phyloP scores from a whole-genome alignment of 37 sponge, comb jelly and placozoan species.

The Eunapius fragilis region DNA sequence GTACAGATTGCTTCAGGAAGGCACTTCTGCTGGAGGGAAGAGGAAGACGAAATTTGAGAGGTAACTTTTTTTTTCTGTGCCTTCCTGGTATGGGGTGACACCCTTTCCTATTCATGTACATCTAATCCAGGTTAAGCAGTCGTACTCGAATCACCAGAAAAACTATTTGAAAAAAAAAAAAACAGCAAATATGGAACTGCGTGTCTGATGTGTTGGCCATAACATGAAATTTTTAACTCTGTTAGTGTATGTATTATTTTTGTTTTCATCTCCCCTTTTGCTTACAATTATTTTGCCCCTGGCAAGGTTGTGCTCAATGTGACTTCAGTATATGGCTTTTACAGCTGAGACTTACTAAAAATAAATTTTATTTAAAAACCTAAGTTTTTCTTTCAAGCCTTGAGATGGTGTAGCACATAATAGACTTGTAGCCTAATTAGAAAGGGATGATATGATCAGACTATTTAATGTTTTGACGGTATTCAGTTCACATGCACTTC shows the following conservation, averaged over 20 bases:
- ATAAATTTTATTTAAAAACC: no score
- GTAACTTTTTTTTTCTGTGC: background rate
- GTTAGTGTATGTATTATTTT: background rate
- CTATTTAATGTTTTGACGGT: no score
- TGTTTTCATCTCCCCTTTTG: background rate
- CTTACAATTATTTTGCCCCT: background rate
- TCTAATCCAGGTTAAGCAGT: constrained; percentile 20
- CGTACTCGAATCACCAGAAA: constrained; percentile 32
- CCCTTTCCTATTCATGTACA: background rate
- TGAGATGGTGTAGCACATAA: no score
- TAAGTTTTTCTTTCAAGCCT: no score
- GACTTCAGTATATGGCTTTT: no score
- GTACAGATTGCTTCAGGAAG: constrained; percentile 73
- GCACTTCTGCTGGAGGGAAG: constrained; percentile 13
- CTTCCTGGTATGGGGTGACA: no score
- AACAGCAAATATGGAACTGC: background rate
- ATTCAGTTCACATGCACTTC: no score
- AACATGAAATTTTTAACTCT: background rate
- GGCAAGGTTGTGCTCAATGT: no score
- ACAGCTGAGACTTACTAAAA: no score
- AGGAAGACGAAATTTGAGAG: constrained; percentile 55
- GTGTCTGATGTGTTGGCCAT: background rate
- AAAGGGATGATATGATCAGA: no score
- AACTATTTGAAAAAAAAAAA: constrained; percentile 30
- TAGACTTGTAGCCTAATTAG: no score